phyloP scores from a whole-genome alignment of 2,797 vertebrate genomes.

The Bovichtus diacanthus region DNA sequence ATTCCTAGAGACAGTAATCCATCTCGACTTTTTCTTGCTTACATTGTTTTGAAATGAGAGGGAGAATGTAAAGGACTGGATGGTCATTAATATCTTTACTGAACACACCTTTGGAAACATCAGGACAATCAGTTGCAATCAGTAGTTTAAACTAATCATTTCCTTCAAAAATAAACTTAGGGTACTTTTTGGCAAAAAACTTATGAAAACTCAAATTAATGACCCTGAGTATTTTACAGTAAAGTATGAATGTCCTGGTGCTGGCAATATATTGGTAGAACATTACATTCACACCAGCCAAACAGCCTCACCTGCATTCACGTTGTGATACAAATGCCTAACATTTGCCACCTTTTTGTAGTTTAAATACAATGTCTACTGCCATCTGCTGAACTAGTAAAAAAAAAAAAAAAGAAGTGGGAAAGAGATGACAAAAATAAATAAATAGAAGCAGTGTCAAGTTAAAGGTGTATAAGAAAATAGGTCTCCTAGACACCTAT shows the following conservation, averaged over 20 bases:
- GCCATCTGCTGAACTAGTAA: too few relatives aligned
- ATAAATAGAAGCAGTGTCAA: background rate
- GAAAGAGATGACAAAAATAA: too few relatives aligned
- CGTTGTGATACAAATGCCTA: background rate
- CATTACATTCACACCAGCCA: background rate
- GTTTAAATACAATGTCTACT: too few relatives aligned
- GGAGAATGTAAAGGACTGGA: background rate
- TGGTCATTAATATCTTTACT: background rate
- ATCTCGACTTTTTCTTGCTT: background rate
- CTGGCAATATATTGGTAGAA: background rate
- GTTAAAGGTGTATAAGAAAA: slow-evolving; percentile 7
- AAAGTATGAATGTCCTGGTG: background rate
- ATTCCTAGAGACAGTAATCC: background rate
- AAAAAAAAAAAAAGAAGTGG: too few relatives aligned
- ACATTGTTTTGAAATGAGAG: background rate
- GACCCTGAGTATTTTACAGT: too few relatives aligned
- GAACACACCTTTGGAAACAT: background rate
- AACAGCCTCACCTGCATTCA: background rate
- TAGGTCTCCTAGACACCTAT: background rate
- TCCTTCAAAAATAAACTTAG: background rate
- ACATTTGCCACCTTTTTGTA: background rate
- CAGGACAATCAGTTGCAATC: background rate
- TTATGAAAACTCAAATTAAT: background rate
- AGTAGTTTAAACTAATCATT: background rate
- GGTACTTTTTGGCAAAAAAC: background rate